Evolutionary conservation across 2,888 invertebrate species (phyloP).

Genomic region (Neoaliturus tenellus): DNA sequence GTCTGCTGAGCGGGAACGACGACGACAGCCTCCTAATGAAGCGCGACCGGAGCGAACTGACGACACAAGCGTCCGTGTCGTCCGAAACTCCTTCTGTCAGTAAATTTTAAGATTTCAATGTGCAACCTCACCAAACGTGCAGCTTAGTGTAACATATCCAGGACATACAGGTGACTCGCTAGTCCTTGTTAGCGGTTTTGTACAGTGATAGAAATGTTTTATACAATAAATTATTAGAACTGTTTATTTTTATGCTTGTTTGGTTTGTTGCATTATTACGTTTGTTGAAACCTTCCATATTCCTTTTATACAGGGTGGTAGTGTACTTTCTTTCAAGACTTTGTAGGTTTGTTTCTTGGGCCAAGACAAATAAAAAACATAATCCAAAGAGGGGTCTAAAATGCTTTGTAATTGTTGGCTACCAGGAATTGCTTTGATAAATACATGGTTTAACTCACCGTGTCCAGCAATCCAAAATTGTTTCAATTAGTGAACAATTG

Average conservation of each 20-base stretch:
- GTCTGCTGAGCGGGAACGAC: conserved; percentile 48
- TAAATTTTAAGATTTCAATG: conserved; percentile 54
- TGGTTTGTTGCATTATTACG: too few relatives aligned
- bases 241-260: background rate
- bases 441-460: too few relatives aligned
- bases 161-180: conserved; percentile 14
- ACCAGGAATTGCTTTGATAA: too few relatives aligned
- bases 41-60: conserved; percentile 53
- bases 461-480: too few relatives aligned
- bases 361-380: too few relatives aligned
- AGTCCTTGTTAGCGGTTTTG: conserved; percentile 35
- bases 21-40: conserved; percentile 53
- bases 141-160: conserved; percentile 39
- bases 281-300: too few relatives aligned
- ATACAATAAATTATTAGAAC: conserved; percentile 42
- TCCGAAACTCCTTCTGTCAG: conserved; percentile 58
- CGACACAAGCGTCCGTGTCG: conserved; percentile 55
- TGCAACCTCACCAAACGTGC: background rate
- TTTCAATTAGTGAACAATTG: too few relatives aligned
- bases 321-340: too few relatives aligned
- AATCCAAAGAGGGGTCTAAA: too few relatives aligned
- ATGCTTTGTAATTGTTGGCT: too few relatives aligned
- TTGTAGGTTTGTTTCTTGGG: too few relatives aligned
- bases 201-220: conserved; percentile 34
- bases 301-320: too few relatives aligned